Evolutionary conservation across 2,888 invertebrate species (phyloP).

Genomic region (Chelonus formosanus): DNA sequence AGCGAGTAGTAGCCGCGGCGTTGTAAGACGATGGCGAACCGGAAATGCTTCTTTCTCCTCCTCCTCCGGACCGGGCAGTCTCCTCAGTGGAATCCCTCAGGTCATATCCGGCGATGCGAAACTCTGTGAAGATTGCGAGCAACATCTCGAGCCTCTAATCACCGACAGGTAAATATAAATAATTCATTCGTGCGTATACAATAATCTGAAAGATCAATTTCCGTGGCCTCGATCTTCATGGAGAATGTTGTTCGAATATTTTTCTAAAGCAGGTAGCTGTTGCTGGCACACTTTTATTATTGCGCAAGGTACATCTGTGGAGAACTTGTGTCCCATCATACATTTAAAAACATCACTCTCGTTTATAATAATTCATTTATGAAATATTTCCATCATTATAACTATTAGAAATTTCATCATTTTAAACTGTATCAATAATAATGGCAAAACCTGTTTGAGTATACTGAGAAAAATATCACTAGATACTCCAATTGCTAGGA

Average conservation of each 20-base stretch:
- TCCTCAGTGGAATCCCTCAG: conserved; percentile 70
- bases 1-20: conserved; percentile 76
- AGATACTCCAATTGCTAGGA: too few species aligned
- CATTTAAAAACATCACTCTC: too few species aligned
- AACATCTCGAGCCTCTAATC: conserved; percentile 78
- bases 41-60: conserved; percentile 59
- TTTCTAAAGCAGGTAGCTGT: too few species aligned
- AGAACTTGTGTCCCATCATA: too few species aligned
- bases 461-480: too few species aligned
- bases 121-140: conserved; percentile 90
- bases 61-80: conserved; percentile 65
- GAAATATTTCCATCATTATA: too few species aligned
- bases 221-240: conserved; percentile 1
- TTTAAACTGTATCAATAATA: too few species aligned
- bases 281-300: too few species aligned
- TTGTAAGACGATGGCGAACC: conserved; percentile 56
- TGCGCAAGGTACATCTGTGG: too few species aligned
- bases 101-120: conserved; percentile 61
- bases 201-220: conserved; percentile 17
- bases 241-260: not conserved
- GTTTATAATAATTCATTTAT: too few species aligned
- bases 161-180: conserved; percentile 68
- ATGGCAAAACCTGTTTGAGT: too few species aligned
- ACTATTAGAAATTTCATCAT: too few species aligned
- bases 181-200: conserved; percentile 17